Evolutionary conservation across 2,888 invertebrate genomes (phyloP).

Genomic region (Tiliacea aurago): DNA sequence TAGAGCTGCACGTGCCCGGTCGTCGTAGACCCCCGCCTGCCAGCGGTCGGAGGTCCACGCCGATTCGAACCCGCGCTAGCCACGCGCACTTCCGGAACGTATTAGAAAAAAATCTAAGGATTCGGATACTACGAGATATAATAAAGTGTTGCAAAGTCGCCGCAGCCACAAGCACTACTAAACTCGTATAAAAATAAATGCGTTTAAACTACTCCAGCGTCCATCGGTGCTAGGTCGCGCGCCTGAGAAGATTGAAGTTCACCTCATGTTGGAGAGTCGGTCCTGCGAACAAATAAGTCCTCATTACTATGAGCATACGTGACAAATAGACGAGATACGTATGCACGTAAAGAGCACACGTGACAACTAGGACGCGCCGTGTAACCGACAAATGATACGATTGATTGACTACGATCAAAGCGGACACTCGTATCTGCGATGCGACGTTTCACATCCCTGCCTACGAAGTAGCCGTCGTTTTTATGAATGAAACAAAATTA

Average conservation of each 20-base stretch:
- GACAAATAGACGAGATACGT: conserved; percentile 9
- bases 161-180: conserved; percentile 70
- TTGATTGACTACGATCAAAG: conserved; percentile 73
- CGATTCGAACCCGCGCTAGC: conserved; percentile 78
- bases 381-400: conserved; percentile 56
- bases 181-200: conserved; percentile 46
- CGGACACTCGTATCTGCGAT: conserved; percentile 29
- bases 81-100: conserved; percentile 75
- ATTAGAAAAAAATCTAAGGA: conserved; percentile 31
- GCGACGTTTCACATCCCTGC: conserved; percentile 32
- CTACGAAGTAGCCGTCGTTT: conserved; percentile 17
- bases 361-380: conserved; percentile 28
- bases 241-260: conserved; percentile 52
- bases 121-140: neutral
- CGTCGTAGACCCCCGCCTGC: conserved; percentile 70
- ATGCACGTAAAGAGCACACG: conserved; percentile 14
- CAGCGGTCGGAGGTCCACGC: conserved; percentile 67
- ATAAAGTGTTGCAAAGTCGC: conserved; percentile 47
- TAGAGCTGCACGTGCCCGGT: conserved; percentile 82
- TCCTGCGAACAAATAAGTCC: conserved; percentile 61
- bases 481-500: conserved; percentile 61
- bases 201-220: conserved; percentile 66
- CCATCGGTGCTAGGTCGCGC: conserved; percentile 65
- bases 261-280: conserved; percentile 55
- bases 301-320: conserved; percentile 26